phyloP scores from a whole-genome alignment of 2,888 invertebrate genomes.

The Leptinotarsa tumamoca region DNA sequence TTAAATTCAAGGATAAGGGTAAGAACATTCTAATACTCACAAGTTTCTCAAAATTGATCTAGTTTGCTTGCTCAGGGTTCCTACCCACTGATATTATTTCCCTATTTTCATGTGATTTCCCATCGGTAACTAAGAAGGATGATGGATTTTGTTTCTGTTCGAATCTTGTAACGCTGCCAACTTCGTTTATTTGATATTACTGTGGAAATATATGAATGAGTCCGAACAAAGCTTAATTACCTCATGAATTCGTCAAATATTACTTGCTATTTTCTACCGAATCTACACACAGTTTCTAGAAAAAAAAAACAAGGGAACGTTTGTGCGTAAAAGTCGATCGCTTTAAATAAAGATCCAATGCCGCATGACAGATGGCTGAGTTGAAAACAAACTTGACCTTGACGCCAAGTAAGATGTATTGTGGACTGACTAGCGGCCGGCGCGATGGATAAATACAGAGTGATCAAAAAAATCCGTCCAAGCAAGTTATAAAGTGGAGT shows the following conservation, averaged over 20 bases:
- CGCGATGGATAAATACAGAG: neutral
- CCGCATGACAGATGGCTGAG: slow-evolving; percentile 14
- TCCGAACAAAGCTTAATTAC: neutral
- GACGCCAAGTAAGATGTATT: slow-evolving; percentile 3
- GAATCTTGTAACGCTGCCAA: slow-evolving; percentile 6
- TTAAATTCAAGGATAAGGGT: slow-evolving; percentile 19
- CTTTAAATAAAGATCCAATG: neutral
- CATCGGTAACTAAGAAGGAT: neutral
- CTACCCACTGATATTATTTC: neutral
- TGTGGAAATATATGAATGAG: slow-evolving; percentile 1
- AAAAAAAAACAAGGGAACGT: neutral
- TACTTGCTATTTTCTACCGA: neutral
- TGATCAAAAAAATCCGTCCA: neutral
- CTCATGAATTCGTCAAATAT: neutral
- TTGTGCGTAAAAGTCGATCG: neutral
- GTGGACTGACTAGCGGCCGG: neutral
- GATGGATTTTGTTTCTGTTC: neutral
- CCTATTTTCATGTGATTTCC: neutral
- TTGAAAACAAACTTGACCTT: slow-evolving; percentile 18
- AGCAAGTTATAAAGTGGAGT: no score
- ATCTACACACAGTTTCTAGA: neutral
- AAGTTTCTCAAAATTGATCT: neutral
- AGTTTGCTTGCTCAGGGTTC: neutral
- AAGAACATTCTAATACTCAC: slow-evolving; percentile 8
- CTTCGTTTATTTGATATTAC: slow-evolving; percentile 12